Conservation (phyloP, 1,140 invertebrate species). For the Mesaphorura yosii region DNA sequence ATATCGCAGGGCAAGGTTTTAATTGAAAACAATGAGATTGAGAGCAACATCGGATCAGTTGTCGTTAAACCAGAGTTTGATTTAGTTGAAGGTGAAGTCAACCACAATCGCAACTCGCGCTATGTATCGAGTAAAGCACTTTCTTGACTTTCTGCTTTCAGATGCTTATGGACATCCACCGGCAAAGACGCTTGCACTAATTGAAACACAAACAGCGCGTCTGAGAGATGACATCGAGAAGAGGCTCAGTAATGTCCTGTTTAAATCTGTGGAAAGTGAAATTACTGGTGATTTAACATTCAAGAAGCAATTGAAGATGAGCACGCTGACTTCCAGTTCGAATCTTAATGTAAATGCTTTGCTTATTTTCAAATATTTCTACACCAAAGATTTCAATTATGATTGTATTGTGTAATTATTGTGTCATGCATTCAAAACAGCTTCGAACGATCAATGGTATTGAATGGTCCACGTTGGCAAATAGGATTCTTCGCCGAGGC, state of each 20-base stretch:
- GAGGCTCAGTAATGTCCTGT: conserved; percentile 1
- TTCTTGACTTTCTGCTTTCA: too few species aligned
- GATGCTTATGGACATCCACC: neutral
- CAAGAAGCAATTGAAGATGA: neutral
- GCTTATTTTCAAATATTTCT: too few species aligned
- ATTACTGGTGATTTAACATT: conserved; percentile 13
- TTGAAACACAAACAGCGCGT: neutral
- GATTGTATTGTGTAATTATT: too few species aligned
- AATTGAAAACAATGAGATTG: too few species aligned
- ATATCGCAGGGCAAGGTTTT: neutral
- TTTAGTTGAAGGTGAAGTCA: neutral
- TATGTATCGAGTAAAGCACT: too few species aligned
- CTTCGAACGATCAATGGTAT: neutral
- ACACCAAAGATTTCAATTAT: too few species aligned
- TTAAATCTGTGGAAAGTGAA: conserved; percentile 4
- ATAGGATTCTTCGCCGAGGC: neutral
- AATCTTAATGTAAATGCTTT: too few species aligned
- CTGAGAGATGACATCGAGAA: neutral
- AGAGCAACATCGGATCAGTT: neutral
- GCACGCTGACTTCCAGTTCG: too few species aligned
- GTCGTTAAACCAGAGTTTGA: neutral
- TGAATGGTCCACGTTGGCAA: neutral
- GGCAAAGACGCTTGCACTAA: neutral
- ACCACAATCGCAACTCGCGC: too few species aligned
- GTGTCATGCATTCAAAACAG: too few species aligned